A percentile compares a stretch with the other conserved stretches of the same genome.
phyloP scores from a whole-genome alignment of 1,140 invertebrate genomes.

The Heterodera schachtii region DNA sequence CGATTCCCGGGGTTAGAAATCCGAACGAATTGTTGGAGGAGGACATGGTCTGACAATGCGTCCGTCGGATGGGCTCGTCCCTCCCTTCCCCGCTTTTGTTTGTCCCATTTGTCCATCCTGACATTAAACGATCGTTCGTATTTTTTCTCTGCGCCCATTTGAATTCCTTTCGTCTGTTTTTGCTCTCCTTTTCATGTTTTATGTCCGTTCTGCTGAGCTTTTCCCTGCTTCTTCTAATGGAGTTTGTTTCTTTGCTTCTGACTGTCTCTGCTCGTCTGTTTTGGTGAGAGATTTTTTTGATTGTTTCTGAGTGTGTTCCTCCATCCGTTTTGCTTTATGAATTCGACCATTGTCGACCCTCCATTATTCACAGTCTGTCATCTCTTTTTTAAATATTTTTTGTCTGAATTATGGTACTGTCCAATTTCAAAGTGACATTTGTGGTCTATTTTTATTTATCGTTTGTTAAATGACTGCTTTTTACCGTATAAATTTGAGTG shows the following conservation, averaged over 20 bases:
- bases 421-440: neutral
- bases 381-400: neutral
- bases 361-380: neutral
- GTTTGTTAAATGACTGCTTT: too few species aligned
- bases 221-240: neutral
- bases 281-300: neutral
- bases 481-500: too few species aligned
- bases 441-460: too few species aligned
- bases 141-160: too few species aligned
- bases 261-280: neutral
- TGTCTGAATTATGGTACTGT: neutral
- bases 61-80: too few species aligned
- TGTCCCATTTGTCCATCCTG: neutral
- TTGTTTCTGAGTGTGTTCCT: neutral
- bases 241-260: neutral
- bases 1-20: constrained; percentile 65
- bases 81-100: too few species aligned
- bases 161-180: too few species aligned
- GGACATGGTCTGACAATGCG: constrained; percentile 28
- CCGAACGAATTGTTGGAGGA: constrained; percentile 39
- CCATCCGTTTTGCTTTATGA: neutral
- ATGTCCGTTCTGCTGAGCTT: neutral
- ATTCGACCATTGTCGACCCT: neutral
- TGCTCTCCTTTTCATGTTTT: neutral
- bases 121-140: too few species aligned